Percentiles rank a stretch among this genome's conserved stretches.
Evolutionary conservation across 2,888 invertebrate genomes (phyloP).

Genomic region (Xestia ashworthii): DNA sequence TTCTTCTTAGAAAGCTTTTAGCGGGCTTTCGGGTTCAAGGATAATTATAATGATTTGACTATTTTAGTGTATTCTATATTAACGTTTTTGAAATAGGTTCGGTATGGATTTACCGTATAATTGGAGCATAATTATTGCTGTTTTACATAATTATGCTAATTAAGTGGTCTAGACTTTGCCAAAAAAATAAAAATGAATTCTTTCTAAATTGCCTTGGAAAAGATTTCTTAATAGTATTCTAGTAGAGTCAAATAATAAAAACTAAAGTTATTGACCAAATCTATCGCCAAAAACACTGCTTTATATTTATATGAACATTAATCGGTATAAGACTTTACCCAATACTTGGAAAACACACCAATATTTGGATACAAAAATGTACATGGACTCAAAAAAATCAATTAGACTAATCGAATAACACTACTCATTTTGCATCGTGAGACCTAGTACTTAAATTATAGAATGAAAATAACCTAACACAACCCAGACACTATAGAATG

Average conservation of each 20-base stretch:
- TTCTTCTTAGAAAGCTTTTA: conserved; percentile 58
- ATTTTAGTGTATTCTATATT: neutral
- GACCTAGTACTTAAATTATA: neutral
- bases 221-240: neutral
- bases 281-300: neutral
- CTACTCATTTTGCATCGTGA: neutral
- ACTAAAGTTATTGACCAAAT: no score
- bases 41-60: neutral
- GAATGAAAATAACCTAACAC: neutral
- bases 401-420: neutral
- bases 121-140: no score
- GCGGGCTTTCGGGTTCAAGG: neutral
- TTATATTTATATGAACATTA: neutral
- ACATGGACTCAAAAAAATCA: neutral
- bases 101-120: neutral
- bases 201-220: neutral
- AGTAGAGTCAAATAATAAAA: neutral
- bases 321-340: neutral
- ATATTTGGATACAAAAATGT: neutral
- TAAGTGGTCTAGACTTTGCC: neutral
- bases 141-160: neutral
- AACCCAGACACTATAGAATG: neutral
- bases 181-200: neutral
- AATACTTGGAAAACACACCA: neutral
- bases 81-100: neutral